Evolutionary conservation across 2,888 invertebrate genomes (phyloP).

Genomic region (Rhogogaster chlorosoma): DNA sequence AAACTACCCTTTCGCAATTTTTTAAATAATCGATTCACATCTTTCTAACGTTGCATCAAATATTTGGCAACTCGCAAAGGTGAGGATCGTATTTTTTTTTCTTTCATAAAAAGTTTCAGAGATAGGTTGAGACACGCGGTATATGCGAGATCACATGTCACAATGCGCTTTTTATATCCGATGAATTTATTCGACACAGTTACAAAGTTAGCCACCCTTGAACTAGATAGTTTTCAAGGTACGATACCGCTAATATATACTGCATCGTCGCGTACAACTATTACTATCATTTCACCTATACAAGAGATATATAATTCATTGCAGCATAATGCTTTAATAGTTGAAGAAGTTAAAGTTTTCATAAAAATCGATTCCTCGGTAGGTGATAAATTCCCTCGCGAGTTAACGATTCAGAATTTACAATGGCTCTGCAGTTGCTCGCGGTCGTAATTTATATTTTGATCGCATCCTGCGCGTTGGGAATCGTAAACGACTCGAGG

Average conservation of each 20-base stretch:
- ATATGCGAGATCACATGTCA: conserved; percentile 52
- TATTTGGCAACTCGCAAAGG: neutral
- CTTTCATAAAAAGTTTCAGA: neutral
- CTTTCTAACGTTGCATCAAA: neutral
- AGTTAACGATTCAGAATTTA: conserved; percentile 30
- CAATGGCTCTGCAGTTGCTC: neutral
- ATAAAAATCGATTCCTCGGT: conserved; percentile 15
- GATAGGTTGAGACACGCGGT: conserved; percentile 1
- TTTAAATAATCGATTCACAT: neutral
- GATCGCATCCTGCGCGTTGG: conserved; percentile 11
- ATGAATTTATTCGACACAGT: conserved; percentile 61
- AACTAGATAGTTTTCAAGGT: conserved; percentile 66
- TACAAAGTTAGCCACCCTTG: conserved; percentile 66
- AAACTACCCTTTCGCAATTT: neutral
- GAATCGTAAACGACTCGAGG: conserved; percentile 1
- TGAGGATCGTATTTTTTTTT: neutral
- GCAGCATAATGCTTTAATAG: neutral
- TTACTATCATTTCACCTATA: conserved; percentile 4
- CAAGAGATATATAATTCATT: conserved; percentile 1
- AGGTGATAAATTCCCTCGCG: conserved; percentile 20
- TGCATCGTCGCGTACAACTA: conserved; percentile 4
- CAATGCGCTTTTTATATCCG: conserved; percentile 59
- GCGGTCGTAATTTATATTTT: conserved; percentile 26
- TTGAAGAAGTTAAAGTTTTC: conserved; percentile 1
- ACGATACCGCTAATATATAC: neutral